A percentile compares a stretch with the other conserved stretches of the same genome.
Conservation (phyloP, 2,888 invertebrate genomes). For the Eupithecia centaureata region DNA sequence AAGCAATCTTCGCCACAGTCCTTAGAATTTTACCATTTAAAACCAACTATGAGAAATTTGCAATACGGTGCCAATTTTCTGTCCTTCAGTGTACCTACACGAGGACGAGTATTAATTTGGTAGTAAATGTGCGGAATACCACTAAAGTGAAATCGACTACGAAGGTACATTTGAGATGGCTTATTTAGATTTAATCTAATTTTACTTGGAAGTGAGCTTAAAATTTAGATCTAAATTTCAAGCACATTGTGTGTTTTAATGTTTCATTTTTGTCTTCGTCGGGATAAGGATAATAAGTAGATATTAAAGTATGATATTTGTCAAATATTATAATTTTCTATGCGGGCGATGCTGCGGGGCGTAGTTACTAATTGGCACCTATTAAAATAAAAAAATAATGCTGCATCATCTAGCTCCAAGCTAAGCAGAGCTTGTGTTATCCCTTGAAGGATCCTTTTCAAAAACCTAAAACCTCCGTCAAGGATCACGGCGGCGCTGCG, state of each 20-base stretch:
- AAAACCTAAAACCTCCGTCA: too few species aligned
- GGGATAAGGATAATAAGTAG: too few species aligned
- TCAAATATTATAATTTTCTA: too few species aligned
- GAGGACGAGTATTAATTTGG: constrained; percentile 44
- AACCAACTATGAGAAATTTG: background rate
- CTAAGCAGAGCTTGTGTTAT: background rate
- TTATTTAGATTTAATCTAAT: background rate
- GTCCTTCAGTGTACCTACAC: constrained; percentile 30
- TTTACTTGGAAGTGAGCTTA: background rate
- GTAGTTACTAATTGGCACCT: too few species aligned
- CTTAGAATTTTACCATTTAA: background rate
- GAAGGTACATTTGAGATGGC: constrained; percentile 2
- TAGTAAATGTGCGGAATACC: constrained; percentile 37
- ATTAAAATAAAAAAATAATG: too few species aligned
- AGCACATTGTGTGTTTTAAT: too few species aligned
- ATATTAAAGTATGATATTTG: too few species aligned
- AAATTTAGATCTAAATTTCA: background rate
- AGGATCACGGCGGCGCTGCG: too few species aligned
- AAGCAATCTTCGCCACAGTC: background rate
- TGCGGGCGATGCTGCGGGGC: too few species aligned
- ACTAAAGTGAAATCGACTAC: constrained; percentile 8
- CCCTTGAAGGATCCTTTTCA: background rate
- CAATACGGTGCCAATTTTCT: background rate
- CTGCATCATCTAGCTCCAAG: background rate
- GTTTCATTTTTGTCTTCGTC: too few species aligned